These are phyloP conservation scores for Thunnus thynnus DNA, from an alignment of 2,113 vertebrate species.

Conservation along the genomic window DNA sequence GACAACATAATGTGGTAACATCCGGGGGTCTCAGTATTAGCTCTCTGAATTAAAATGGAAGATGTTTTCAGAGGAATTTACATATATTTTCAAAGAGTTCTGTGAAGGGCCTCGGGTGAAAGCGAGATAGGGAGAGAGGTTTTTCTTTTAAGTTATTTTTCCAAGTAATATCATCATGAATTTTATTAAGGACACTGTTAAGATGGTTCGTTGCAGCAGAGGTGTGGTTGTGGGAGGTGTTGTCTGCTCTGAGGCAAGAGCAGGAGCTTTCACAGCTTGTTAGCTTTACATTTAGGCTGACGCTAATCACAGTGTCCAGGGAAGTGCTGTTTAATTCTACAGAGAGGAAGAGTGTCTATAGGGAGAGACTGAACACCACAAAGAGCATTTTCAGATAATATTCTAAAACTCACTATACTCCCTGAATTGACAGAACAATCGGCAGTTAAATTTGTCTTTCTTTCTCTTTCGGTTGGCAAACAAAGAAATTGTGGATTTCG, in stretches of 20 bases:
- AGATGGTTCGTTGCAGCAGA: neutral
- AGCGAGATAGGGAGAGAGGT: neutral
- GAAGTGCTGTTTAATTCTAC: neutral
- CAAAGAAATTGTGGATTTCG: no score
- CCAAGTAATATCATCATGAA: slow-evolving; percentile 16
- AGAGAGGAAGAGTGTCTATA: neutral
- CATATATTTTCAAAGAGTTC: slow-evolving; percentile 28
- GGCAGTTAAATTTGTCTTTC: no score
- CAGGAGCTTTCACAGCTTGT: neutral
- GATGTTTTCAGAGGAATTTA: slow-evolving; percentile 5
- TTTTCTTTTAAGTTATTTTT: slow-evolving; percentile 17
- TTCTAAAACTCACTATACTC: neutral
- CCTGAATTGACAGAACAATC: neutral
- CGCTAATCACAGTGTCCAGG: neutral
- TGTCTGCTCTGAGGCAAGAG: neutral
- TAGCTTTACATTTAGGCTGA: neutral
- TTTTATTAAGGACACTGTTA: slow-evolving; percentile 10
- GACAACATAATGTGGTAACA: slow-evolving; percentile 9
- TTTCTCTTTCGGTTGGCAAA: no score
- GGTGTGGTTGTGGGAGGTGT: slow-evolving; percentile 1
- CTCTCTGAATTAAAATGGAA: slow-evolving; percentile 40
- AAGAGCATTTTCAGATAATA: neutral
- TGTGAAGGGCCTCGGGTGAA: slow-evolving; percentile 15
- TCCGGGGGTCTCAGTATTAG: slow-evolving; percentile 6
- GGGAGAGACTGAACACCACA: neutral